Percentiles rank a stretch among this genome's conserved stretches.
Evolutionary conservation across 2,113 vertebrate species (phyloP).

Genomic region (Herpetotheres cachinnans): DNA sequence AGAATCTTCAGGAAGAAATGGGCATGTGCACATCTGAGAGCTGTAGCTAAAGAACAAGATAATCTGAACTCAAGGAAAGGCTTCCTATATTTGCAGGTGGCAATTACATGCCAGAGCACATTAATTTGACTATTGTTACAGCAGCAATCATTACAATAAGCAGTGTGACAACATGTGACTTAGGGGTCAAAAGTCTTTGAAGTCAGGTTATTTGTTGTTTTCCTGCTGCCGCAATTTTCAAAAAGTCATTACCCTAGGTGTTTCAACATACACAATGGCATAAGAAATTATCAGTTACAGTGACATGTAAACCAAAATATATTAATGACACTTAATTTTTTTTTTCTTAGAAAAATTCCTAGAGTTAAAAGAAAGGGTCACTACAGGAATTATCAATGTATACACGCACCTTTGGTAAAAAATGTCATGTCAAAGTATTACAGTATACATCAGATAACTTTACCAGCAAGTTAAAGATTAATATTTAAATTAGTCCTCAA

Average conservation of each 20-base stretch:
- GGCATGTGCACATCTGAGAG: accelerated
- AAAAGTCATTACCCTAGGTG: neutral
- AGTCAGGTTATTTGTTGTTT: neutral
- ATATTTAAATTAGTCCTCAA: neutral
- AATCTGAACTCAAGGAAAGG: neutral
- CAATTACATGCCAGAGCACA: neutral
- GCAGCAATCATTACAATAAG: neutral
- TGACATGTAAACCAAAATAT: neutral
- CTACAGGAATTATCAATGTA: neutral
- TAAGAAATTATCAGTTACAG: neutral
- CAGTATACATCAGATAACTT: neutral
- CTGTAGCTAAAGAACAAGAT: no score
- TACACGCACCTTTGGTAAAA: neutral
- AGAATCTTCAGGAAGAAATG: neutral
- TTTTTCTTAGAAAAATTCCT: neutral
- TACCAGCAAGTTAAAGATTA: neutral
- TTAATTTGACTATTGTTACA: neutral
- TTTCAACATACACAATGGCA: neutral
- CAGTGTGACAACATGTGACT: neutral
- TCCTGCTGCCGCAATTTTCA: neutral
- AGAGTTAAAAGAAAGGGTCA: neutral
- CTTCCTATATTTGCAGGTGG: neutral
- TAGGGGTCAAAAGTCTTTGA: neutral
- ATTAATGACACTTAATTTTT: neutral
- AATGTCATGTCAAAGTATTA: neutral